phyloP scores from a whole-genome alignment of 2,888 invertebrate genomes.

The Zaprionus bogoriensis region DNA sequence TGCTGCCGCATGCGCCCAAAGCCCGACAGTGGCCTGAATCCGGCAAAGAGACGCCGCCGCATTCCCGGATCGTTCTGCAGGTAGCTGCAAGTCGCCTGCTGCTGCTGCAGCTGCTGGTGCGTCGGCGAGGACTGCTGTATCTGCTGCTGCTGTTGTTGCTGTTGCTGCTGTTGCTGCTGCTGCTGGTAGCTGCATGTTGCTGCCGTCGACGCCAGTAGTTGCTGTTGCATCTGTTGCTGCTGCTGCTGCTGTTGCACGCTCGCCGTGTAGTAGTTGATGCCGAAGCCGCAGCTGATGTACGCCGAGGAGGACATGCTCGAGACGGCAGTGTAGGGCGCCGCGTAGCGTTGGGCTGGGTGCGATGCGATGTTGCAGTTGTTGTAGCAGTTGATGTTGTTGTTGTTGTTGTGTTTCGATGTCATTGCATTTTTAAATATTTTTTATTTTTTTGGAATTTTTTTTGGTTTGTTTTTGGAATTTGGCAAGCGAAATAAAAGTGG shows the following conservation, averaged over 20 bases:
- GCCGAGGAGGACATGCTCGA: constrained; percentile 76
- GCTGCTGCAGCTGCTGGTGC: constrained; percentile 47
- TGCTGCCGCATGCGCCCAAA: constrained; percentile 86
- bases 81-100: constrained; percentile 41
- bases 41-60: constrained; percentile 90
- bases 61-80: constrained; percentile 85
- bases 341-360: constrained; percentile 72
- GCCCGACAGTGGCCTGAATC: constrained; percentile 90
- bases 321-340: constrained; percentile 57
- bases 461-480: constrained; percentile 32
- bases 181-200: constrained; percentile 24
- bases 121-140: constrained; percentile 38
- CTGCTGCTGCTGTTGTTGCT: constrained; percentile 28
- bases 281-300: constrained; percentile 77
- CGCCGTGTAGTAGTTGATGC: constrained; percentile 79
- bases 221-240: constrained; percentile 41
- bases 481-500: constrained; percentile 63
- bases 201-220: constrained; percentile 17
- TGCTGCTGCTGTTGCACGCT: constrained; percentile 50
- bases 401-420: constrained; percentile 28
- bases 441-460: constrained; percentile 19
- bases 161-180: constrained; percentile 49
- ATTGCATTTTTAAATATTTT: constrained; percentile 12
- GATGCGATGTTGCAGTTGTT: too few species aligned
- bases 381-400: constrained; percentile 20